Base-by-base conservation (phyloP, 2,113 vertebrate species). In the Halichoerus grypus region DNA sequence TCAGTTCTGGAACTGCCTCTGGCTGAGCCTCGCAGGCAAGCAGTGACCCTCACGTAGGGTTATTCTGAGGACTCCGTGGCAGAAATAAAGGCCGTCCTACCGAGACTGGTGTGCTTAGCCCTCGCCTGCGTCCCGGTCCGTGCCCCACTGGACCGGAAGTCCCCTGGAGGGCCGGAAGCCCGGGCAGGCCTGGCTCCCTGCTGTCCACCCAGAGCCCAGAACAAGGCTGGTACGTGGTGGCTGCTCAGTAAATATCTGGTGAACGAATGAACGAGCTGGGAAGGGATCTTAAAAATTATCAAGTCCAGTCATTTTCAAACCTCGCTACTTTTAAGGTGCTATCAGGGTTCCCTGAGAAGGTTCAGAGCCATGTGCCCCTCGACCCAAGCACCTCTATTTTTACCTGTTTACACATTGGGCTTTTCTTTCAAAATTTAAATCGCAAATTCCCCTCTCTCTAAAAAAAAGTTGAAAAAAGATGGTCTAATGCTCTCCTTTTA, bases 81-180 rank as follows among this genome's bases (percentile, higher is more conserved):
- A 1, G 0, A 9, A 15, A 5, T 3, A 2, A 10, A 76, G 24
- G 51, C 13, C 1, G 1, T 1, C 9, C 0, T 7, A 31, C 12
- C 12, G 63, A 69, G 5, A 72, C 31, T 3, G 6, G 21, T 19
- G 7, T 2, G 13, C 4, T 18, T 0, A 16, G 53, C 51, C 22
- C 0, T 2, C 4, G 5, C 22, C 16, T 0, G 0, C 3, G 36
- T 12, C 5, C 21, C 1, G 2, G n/a, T 21, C 51, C 4, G 3
- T 3, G 21, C 2, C 24, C 18, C 26, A 10, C 42, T 3, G 31
- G 22, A 53, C 49, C 0, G 5, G 1, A 36, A 26, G 49, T 5
- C 21, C 16, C 3, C 33, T 15, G 2, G 19, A 65, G 46, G 55
- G 11, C 5, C 59, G 1, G 28, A 46, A 26, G 16, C 3, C 8